Base-by-base conservation (phyloP, 1,140 invertebrate genomes). In the Patella vulgata region DNA sequence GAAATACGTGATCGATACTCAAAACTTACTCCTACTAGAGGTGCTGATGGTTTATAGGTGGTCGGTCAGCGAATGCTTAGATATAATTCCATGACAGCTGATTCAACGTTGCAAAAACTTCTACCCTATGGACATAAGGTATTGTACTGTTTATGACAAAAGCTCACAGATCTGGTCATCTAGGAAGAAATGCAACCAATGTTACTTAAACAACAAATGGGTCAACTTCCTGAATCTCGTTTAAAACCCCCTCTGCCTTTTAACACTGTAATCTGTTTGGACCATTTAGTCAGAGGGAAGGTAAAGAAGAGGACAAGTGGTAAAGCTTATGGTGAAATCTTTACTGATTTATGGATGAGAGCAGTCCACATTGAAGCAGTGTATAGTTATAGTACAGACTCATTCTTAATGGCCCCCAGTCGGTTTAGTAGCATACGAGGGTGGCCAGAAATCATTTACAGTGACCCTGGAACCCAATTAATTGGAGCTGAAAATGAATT, bases 261-360 rank as follows among this genome's bases (percentile, higher is more conserved):
- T 23, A 17, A 27, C 12, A 11, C 5, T 17, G n/a, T 21, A 5
- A 21, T 31, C 11, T 40, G 9, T 19, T 11, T 55, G 8, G 52
- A 55, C 21, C 39, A 55, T 21, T 21, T 30, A 5, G 31, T 55
- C 9, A 4, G 52, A 6, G 52, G 52, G 5, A 31, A 55, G 36
- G 52, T 55, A 4, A 11, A 55, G 36, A 55, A 55, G 25, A 36
- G 52, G 8, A 39, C 33, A 12, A 55, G 25, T 55, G 52, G 52
- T 9, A 55, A 55, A 40, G 52, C 30, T 23, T 55, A 40, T 21
- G 52, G 52, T 5, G 52, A 39, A 12, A 40, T 55, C 31, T 55
- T 55, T 23, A 55, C 52, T 5, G 52, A 55, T 36, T 40, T 55
- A n/a, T 12, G 6, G 11, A 31, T 30, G 33, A 55, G 52, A 40